Percentiles rank a stretch among this genome's conserved stretches.
These are phyloP conservation scores for Australoheros facetus DNA, from an alignment of 2,797 vertebrate genomes.

Conservation along the genomic window DNA sequence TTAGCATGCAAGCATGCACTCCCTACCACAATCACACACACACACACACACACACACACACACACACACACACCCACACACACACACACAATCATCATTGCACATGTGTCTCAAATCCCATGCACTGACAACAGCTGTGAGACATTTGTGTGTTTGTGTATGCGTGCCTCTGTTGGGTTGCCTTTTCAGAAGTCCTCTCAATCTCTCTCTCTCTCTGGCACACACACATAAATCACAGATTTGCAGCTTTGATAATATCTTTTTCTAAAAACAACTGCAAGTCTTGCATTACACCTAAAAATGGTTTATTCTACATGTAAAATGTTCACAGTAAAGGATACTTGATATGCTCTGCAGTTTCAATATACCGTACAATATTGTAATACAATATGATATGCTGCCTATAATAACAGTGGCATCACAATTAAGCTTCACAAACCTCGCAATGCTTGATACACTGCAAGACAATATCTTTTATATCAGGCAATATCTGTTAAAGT, in stretches of 20 bases:
- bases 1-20: constrained; percentile 5
- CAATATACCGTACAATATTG: too few species aligned
- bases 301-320: too few species aligned
- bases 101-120: constrained; percentile 28
- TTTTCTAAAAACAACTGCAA: too few species aligned
- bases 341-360: not conserved
- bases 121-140: constrained; percentile 31
- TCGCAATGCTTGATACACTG: not conserved
- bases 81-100: constrained; percentile 45
- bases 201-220: constrained; percentile 1
- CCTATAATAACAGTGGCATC: not conserved
- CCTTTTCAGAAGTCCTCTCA: constrained; percentile 48
- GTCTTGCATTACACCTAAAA: too few species aligned
- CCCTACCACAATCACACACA: constrained; percentile 12
- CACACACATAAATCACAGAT: not conserved
- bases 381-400: not conserved
- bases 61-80: constrained; percentile 20
- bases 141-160: constrained; percentile 4
- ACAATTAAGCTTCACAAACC: not conserved
- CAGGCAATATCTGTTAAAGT: not conserved
- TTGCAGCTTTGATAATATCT: not conserved
- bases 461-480: not conserved
- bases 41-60: constrained; percentile 25
- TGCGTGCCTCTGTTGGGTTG: not conserved
- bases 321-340: not conserved